phyloP scores from a whole-genome alignment of 2,888 invertebrate species.

The Ornithoptera alexandrae region DNA sequence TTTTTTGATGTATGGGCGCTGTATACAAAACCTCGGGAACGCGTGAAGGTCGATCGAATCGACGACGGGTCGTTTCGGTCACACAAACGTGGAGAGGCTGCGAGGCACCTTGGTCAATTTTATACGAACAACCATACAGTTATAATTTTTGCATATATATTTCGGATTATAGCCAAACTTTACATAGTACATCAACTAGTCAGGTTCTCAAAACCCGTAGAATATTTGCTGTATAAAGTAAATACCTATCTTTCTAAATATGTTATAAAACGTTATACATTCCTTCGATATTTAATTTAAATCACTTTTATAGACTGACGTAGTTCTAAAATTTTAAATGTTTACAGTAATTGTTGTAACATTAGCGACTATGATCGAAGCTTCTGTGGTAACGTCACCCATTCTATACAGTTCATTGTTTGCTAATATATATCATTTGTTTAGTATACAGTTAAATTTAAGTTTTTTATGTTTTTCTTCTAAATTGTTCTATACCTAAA shows the following conservation, averaged over 20 bases:
- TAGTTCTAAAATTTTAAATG: no score
- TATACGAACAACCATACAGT: background rate
- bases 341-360: no score
- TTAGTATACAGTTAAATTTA: no score
- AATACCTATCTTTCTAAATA: background rate
- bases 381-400: no score
- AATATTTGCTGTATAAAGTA: no score
- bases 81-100: conserved; percentile 4
- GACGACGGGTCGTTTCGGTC: conserved; percentile 14
- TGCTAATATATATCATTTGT: no score
- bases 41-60: conserved; percentile 40
- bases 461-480: no score
- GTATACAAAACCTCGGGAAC: conserved; percentile 48
- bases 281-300: background rate
- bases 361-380: no score
- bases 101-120: conserved; percentile 18
- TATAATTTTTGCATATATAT: background rate
- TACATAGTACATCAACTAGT: background rate
- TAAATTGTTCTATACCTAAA: no score
- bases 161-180: background rate
- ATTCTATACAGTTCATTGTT: no score
- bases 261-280: background rate
- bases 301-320: no score
- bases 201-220: background rate
- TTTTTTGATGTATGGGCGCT: conserved; percentile 50